These are phyloP conservation scores for Oxyura jamaicensis DNA, from an alignment of 2,113 vertebrate genomes.

Conservation along the genomic window DNA sequence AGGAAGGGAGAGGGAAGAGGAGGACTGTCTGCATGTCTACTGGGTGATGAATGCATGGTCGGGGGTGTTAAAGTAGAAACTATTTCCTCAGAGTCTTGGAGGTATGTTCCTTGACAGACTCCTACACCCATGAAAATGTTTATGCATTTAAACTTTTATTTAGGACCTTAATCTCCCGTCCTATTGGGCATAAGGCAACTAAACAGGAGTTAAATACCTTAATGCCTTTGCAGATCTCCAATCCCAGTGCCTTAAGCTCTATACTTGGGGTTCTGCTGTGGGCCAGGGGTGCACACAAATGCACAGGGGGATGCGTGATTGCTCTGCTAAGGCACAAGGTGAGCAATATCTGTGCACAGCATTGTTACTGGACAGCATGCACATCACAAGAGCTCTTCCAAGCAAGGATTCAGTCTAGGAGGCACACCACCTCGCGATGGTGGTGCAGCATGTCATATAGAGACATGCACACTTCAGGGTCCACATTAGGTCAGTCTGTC, in stretches of 20 bases:
- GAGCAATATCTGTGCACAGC: background rate
- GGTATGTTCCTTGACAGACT: slow-evolving; percentile 58
- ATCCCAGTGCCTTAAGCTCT: background rate
- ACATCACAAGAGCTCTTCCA: background rate
- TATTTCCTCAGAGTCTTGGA: slow-evolving; percentile 46
- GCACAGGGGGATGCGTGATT: background rate
- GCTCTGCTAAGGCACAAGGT: background rate
- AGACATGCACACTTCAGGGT: rapidly evolving
- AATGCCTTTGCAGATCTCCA: background rate
- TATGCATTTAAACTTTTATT: slow-evolving; percentile 31
- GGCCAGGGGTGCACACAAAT: background rate
- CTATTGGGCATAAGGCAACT: background rate
- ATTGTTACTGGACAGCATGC: background rate
- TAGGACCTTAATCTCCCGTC: background rate
- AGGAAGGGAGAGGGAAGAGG: slow-evolving; percentile 13
- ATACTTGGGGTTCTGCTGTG: background rate
- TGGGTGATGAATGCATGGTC: slow-evolving; percentile 55
- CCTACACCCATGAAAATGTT: slow-evolving; percentile 56
- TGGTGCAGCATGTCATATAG: background rate
- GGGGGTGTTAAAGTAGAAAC: slow-evolving; percentile 51
- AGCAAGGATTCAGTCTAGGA: background rate
- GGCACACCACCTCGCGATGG: background rate
- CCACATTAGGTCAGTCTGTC: background rate
- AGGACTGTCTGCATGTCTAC: slow-evolving; percentile 26
- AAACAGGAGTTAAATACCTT: background rate